These are phyloP conservation scores for Drosophila peninsularis DNA, from an alignment of 2,888 invertebrate genomes.

Conservation along the genomic window DNA sequence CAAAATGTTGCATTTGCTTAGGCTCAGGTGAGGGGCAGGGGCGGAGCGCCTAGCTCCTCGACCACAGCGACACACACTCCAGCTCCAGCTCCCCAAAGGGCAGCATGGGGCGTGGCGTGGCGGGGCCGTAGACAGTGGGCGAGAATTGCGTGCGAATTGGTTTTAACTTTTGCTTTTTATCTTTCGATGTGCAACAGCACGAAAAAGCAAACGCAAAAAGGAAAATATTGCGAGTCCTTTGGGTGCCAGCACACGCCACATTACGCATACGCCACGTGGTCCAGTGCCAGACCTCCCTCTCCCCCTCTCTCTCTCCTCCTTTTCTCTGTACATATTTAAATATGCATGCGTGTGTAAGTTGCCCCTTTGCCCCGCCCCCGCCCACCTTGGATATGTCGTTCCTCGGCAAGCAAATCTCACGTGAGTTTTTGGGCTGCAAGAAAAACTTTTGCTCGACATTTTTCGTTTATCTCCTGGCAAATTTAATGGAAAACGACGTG, in stretches of 20 bases:
- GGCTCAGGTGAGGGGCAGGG: conserved; percentile 57
- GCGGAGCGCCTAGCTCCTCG: conserved; percentile 1
- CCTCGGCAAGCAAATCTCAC: conserved; percentile 55
- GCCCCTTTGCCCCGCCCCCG: not conserved
- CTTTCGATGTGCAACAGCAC: conserved; percentile 72
- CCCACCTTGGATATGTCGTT: conserved; percentile 13
- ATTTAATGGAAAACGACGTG: conserved; percentile 78
- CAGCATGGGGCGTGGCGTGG: not conserved
- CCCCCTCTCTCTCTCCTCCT: not conserved
- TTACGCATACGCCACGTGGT: conserved; percentile 75
- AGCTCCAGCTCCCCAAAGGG: conserved; percentile 32
- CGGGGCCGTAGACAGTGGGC: conserved; percentile 48
- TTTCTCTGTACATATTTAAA: conserved; percentile 16
- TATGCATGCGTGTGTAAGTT: conserved; percentile 29
- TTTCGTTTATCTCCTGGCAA: conserved; percentile 72
- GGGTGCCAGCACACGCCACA: conserved; percentile 43
- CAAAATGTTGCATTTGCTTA: conserved; percentile 80
- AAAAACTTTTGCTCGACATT: conserved; percentile 67
- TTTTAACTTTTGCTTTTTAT: conserved; percentile 81
- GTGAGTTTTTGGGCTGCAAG: conserved; percentile 33
- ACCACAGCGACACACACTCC: conserved; percentile 54
- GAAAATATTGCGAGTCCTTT: conserved; percentile 56
- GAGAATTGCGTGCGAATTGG: conserved; percentile 80
- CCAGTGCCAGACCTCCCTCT: conserved; percentile 4
- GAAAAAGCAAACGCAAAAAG: conserved; percentile 49